phyloP scores from a whole-genome alignment of 2,888 invertebrate genomes.

The Trimorus sp. region DNA sequence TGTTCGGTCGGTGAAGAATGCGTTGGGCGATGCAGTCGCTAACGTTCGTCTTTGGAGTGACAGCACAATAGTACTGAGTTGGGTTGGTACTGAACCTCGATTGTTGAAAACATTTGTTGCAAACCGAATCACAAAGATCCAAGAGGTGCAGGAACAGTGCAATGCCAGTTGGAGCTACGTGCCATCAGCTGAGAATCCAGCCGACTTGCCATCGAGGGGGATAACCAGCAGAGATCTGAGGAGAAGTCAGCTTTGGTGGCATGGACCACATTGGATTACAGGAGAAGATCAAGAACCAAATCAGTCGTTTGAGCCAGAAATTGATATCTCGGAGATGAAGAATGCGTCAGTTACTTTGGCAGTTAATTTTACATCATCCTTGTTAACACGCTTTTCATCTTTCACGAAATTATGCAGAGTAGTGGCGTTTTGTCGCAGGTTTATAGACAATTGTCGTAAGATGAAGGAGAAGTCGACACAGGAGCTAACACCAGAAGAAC shows the following conservation, averaged over 20 bases:
- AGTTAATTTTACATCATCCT: not conserved
- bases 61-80: conserved; percentile 3
- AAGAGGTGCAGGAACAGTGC: not conserved
- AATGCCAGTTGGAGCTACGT: conserved; percentile 5
- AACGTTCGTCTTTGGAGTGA: not conserved
- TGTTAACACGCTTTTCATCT: conserved; percentile 13
- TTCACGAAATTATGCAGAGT: conserved; percentile 5
- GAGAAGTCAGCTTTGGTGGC: not conserved
- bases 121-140: not conserved
- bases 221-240: not conserved
- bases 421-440: conserved; percentile 4
- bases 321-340: conserved; percentile 19
- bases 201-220: not conserved
- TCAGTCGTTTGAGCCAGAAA: not conserved
- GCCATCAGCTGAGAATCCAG: conserved; percentile 5
- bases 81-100: not conserved
- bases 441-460: not conserved
- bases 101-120: not conserved
- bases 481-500: not conserved
- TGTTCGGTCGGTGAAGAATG: not conserved
- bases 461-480: not conserved
- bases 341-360: not conserved
- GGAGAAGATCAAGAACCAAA: not conserved
- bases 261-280: not conserved
- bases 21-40: not conserved